Conservation (phyloP, 2,797 vertebrate genomes). For the Mionectes olivaceus region DNA sequence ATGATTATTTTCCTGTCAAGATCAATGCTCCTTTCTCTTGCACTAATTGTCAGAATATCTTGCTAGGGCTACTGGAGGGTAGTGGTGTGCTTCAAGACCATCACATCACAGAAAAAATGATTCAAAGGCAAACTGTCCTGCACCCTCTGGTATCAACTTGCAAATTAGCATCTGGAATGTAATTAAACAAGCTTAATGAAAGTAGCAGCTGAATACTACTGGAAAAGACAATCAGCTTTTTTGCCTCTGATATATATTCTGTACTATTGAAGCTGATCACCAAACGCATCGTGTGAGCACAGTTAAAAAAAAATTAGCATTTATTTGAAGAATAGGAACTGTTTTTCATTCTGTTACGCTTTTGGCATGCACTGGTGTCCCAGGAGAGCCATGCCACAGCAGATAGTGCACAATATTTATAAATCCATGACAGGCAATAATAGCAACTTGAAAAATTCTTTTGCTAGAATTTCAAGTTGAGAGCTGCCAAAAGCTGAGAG, state of each 20-base stretch:
- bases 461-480: constrained; percentile 84
- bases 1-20: constrained; percentile 92
- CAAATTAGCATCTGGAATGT: constrained; percentile 98
- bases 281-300: constrained; percentile 91
- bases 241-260: constrained; percentile 84
- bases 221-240: constrained; percentile 88
- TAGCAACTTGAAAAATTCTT: constrained; percentile 90
- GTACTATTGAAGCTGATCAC: constrained; percentile 91
- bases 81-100: constrained; percentile 85
- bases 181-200: constrained; percentile 99
- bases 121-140: constrained; percentile 95
- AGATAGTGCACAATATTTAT: constrained; percentile 86
- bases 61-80: constrained; percentile 83
- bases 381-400: constrained; percentile 83
- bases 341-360: constrained; percentile 92
- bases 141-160: constrained; percentile 95
- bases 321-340: constrained; percentile 92
- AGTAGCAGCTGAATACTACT: constrained; percentile 87
- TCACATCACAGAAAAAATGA: constrained; percentile 91
- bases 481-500: constrained; percentile 84
- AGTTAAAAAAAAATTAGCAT: constrained; percentile 93
- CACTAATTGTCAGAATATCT: constrained; percentile 95
- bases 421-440: constrained; percentile 89
- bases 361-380: constrained; percentile 90
- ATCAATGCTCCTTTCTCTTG: constrained; percentile 88